A percentile compares a stretch with the other conserved stretches of the same genome.
Conservation (phyloP, 2,113 vertebrate species). For the Bothrops jararaca region DNA sequence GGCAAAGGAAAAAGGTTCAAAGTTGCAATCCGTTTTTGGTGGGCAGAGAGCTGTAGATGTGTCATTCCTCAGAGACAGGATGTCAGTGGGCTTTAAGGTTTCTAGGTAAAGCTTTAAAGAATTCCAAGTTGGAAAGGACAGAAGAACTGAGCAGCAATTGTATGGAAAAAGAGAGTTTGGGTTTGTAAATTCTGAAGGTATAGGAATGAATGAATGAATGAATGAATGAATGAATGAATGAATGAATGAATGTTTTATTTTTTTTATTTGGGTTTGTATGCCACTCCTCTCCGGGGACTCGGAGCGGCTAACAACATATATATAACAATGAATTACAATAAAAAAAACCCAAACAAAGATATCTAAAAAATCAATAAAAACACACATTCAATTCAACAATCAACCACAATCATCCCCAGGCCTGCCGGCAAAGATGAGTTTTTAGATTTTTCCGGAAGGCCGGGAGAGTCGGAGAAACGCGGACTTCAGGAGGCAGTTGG, state of each 20-base stretch:
- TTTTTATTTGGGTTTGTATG: no score
- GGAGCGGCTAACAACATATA: no score
- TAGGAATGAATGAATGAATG: neutral
- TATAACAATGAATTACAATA: no score
- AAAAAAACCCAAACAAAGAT: no score
- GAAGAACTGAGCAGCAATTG: neutral
- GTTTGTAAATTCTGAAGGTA: neutral
- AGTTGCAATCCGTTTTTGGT: neutral
- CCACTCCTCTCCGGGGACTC: no score
- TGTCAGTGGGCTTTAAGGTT: neutral
- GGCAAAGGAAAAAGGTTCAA: neutral
- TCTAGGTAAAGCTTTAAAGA: neutral
- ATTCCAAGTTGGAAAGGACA: neutral
- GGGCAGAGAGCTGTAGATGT: neutral
- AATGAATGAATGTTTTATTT: neutral
- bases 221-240: neutral
- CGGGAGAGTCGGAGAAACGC: no score
- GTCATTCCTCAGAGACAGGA: neutral
- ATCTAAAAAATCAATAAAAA: no score
- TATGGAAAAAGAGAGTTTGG: neutral
- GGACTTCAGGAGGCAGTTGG: no score
- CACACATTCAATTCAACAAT: no score
- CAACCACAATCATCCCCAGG: no score
- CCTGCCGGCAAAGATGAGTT: no score
- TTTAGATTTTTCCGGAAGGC: no score